A percentile compares a stretch with the other conserved stretches of the same genome.
Conservation (phyloP, 2,113 vertebrate species). For the Pteropus alecto region DNA sequence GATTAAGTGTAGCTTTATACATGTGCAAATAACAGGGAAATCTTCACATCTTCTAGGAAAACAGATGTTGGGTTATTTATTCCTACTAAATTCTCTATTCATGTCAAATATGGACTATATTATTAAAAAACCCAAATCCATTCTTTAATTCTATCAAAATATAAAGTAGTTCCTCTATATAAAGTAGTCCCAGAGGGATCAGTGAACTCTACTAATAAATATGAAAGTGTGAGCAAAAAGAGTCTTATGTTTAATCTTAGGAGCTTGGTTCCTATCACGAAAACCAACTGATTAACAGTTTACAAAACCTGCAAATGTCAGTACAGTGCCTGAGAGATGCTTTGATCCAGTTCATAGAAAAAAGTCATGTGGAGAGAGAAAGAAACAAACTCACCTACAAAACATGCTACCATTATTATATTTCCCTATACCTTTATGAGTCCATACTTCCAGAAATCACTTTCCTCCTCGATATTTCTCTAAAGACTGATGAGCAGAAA, state of each 20-base stretch:
- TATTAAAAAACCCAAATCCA: slow-evolving; percentile 35
- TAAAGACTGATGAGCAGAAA: not conserved
- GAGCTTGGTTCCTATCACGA: slow-evolving; percentile 15
- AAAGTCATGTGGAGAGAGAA: not conserved
- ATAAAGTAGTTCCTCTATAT: slow-evolving; percentile 1
- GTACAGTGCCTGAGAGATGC: not conserved
- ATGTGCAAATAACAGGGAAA: slow-evolving; percentile 48
- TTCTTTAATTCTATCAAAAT: slow-evolving; percentile 25
- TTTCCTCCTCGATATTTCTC: not conserved
- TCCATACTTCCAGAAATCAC: not conserved
- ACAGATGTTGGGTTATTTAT: slow-evolving; percentile 32
- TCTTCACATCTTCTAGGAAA: slow-evolving; percentile 52
- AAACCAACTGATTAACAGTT: not conserved
- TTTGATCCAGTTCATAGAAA: not conserved
- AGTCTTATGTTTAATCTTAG: not conserved
- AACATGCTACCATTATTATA: not conserved
- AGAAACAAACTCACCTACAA: not conserved
- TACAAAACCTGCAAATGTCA: not conserved
- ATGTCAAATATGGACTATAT: not conserved
- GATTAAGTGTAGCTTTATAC: slow-evolving; percentile 60
- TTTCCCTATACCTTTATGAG: not conserved
- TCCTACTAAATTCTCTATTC: not conserved
- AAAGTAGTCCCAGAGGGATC: not conserved
- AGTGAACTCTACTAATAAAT: not conserved
- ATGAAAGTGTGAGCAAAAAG: not conserved